Base-by-base conservation (phyloP, 2,888 invertebrate species). In the Cremastinae sp. region DNA sequence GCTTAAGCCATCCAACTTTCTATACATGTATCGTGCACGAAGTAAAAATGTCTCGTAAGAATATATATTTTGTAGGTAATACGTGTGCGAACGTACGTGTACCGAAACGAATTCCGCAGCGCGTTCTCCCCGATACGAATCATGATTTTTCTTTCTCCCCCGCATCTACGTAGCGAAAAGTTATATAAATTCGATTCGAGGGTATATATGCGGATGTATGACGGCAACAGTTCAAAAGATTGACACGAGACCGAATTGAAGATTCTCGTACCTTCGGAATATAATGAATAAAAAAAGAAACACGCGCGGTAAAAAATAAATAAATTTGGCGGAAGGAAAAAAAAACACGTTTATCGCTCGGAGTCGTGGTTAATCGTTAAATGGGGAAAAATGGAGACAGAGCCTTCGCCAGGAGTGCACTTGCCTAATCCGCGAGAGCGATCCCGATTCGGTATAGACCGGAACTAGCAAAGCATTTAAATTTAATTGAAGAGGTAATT, bases 401-500 rank as follows among this genome's bases (percentile, higher is more conserved):
- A 51, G 49, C 28, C 28, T 71, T 47, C n/a, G 47, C 47, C 12
- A 20, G 36, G 28, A n/a, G 18, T 34, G 36, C 53, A 41, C 36
- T 66, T 28, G 28, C 59, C 65, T 41, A 59, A 70, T 74, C 69
- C 58, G 36, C 64, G 62, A 56, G 62, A 43, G 61, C 62, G 66
- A 71, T 70, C 71, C 70, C 36, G 43, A 75, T 62, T 62, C 71
- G 49, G 51, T 66, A 16, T 66, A 49, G 71, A 72, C 71, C 51
- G 47, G 49, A 58, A 56, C 61, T 68, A 72, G 66, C 71, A 72
- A 75, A 75, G 75, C 75, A 65, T 75, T 75, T 62, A 51, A 75
- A 75, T 75, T 71, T 71, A 75, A 75, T 71, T 75, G 71, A 72
- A 72, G 74, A 69, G 71, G 66, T 62, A 75, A 75, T 75, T 75